Percentiles rank a stretch among this genome's conserved stretches.
phyloP scores from a whole-genome alignment of 2,797 vertebrate genomes.

The Microhierax caerulescens region DNA sequence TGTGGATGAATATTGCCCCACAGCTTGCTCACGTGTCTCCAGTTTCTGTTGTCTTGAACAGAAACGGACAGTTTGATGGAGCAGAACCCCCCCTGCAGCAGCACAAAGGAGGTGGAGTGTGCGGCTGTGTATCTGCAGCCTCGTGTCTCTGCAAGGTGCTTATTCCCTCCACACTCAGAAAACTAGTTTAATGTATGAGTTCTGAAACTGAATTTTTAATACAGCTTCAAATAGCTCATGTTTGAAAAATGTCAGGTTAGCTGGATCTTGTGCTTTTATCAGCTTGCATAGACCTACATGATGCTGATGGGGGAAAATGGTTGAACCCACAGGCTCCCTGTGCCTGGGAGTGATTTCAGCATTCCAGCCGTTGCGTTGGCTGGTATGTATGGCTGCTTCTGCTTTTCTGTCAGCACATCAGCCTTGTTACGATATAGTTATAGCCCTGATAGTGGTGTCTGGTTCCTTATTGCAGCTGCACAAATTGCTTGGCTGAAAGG shows the following conservation, averaged over 20 bases:
- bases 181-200: not conserved
- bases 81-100: not conserved
- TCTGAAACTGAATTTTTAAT: not conserved
- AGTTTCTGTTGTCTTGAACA: not conserved
- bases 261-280: not conserved
- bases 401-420: not conserved
- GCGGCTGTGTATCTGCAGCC: not conserved
- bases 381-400: not conserved
- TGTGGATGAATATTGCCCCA: not conserved
- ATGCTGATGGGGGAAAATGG: not conserved
- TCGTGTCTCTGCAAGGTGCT: not conserved
- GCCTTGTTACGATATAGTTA: not conserved
- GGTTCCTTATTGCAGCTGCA: not conserved
- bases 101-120: not conserved
- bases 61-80: not conserved
- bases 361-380: not conserved
- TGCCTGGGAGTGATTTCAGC: not conserved
- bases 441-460: not conserved
- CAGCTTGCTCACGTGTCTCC: not conserved
- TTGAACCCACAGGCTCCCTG: not conserved
- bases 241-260: not conserved
- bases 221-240: not conserved
- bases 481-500: not conserved
- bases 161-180: not conserved
- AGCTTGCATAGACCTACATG: not conserved